Evolutionary conservation across 1,140 invertebrate genomes (phyloP), one percentile per base, ranked within the genome.

Genomic region (Thaumatotibia leucotreta): DNA sequence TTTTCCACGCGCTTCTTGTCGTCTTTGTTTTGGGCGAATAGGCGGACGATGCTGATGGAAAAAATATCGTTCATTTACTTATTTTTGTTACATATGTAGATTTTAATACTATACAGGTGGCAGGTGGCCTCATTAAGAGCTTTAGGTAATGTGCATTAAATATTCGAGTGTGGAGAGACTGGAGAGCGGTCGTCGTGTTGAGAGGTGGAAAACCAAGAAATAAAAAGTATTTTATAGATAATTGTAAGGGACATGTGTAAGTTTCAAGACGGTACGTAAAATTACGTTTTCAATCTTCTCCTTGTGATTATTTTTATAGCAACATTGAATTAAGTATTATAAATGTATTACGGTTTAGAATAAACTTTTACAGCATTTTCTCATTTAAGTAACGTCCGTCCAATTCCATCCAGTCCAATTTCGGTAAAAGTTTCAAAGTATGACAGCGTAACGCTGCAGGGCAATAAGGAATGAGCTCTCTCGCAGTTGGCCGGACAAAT

Each of bases 1-100:
- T 97, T 98, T 91, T 98, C 97, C 29, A 99, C 96, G 74, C 96
- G 93, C 83, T 97, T 98, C 76, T 96, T 95, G 89, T 99, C 98
- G 68, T 99, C 98, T 91, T 97, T 97, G 86, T 97, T 97, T 85
- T 96, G 95, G 31, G 97, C 95, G 89, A 98, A 98, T 92, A 96
- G 94, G 89, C 96, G 97, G 68, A 98, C 93, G 78, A 99, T 95
- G 88, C 97, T 98, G 91, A 14, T n/a, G 23, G 50, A 68, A 74
- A 61, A 72, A 76, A 14, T 20, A 45, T 45, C n/a, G n/a, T n/a
- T 5, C 17, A 17, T 45, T 45, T 20, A 39, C 10, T 5, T 6
- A 39, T 14, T 8, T 1, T 45, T 20, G n/a, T n/a, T n/a, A n/a
- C n/a, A n/a, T n/a, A n/a, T n/a, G n/a, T n/a, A n/a, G n/a, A n/a